Evolutionary conservation across 2,797 vertebrate genomes (phyloP).

Genomic region (Xenopus petersii): DNA sequence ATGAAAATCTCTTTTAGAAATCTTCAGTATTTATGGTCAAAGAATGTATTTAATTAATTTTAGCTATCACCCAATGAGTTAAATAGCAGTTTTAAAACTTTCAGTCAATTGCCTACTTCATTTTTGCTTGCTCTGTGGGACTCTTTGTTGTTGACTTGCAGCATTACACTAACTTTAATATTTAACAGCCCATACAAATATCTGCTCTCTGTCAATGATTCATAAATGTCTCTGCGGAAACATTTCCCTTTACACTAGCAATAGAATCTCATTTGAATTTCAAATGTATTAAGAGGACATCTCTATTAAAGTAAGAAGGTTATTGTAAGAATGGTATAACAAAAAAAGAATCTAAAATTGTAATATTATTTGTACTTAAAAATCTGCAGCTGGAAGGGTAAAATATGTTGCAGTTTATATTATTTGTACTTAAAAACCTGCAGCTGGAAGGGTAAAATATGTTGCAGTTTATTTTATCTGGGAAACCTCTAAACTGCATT

Average conservation of each 20-base stretch:
- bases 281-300: slow-evolving; percentile 28
- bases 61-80: not conserved
- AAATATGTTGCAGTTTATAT: too few species aligned
- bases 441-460: too few species aligned
- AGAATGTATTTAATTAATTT: not conserved
- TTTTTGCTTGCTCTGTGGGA: not conserved
- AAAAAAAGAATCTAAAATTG: not conserved
- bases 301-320: not conserved
- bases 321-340: not conserved
- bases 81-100: not conserved
- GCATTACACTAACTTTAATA: not conserved
- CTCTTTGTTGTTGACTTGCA: not conserved
- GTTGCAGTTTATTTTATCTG: too few species aligned
- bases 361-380: too few species aligned
- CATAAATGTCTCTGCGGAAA: slow-evolving; percentile 3
- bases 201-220: not conserved
- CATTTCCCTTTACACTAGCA: slow-evolving; percentile 4
- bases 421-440: too few species aligned
- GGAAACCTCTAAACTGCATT: not conserved
- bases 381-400: too few species aligned
- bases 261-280: slow-evolving; percentile 34
- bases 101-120: not conserved
- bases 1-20: not conserved
- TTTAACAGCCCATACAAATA: not conserved
- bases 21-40: not conserved